Evolutionary conservation across 2,888 invertebrate species (phyloP).

Genomic region (Chromoteleia sp.): DNA sequence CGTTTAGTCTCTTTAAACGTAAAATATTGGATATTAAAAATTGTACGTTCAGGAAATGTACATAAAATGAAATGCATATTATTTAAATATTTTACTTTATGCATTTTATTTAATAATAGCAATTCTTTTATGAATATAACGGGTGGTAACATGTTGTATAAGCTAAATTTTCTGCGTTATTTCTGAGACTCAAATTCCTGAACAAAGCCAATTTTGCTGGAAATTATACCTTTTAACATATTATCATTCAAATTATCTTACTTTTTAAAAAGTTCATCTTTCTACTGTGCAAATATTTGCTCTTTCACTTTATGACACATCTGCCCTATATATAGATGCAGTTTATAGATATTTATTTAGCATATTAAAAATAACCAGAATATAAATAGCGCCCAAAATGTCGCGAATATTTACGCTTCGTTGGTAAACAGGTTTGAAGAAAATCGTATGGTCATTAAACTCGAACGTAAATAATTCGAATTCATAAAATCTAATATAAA

Average conservation of each 20-base stretch:
- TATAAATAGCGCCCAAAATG: slow-evolving; percentile 5
- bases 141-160: too few species aligned
- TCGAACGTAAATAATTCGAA: background rate
- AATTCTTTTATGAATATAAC: too few species aligned
- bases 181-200: too few species aligned
- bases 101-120: too few species aligned
- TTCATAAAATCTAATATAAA: slow-evolving; percentile 1
- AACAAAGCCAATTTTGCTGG: too few species aligned
- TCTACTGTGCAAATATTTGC: background rate
- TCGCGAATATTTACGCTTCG: background rate
- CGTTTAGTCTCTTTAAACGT: too few species aligned
- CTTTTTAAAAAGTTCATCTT: slow-evolving; percentile 1
- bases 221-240: too few species aligned
- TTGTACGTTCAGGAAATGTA: too few species aligned
- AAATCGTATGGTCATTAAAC: slow-evolving; percentile 14
- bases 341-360: slow-evolving; percentile 3
- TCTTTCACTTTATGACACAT: slow-evolving; percentile 7
- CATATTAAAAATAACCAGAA: slow-evolving; percentile 3
- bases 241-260: background rate
- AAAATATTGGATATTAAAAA: too few species aligned
- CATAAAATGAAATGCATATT: too few species aligned
- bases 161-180: too few species aligned
- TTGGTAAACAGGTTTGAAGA: slow-evolving; percentile 2
- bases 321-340: background rate
- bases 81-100: too few species aligned